These are phyloP conservation scores for Nasonia vitripennis DNA, from an alignment of 1,140 invertebrate species.

Conservation along the genomic window DNA sequence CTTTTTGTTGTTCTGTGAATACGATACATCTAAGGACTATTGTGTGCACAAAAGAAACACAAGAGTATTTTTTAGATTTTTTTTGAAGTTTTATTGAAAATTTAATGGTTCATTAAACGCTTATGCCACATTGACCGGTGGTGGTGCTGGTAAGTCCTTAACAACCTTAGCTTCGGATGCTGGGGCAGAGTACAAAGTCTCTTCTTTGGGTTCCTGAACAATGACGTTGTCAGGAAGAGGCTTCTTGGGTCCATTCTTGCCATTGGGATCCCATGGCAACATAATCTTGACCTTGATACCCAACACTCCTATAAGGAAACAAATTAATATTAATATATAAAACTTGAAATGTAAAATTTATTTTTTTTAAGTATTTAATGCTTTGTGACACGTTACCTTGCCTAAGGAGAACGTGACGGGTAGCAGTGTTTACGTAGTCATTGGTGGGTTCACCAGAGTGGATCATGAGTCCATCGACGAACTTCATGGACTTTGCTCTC, in stretches of 20 bases:
- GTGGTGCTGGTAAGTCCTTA: constrained; percentile 57
- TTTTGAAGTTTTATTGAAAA: constrained; percentile 48
- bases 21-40: not conserved
- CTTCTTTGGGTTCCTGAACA: constrained; percentile 96
- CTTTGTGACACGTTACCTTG: constrained; percentile 81
- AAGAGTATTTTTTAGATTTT: constrained; percentile 37
- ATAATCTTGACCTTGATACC: constrained; percentile 99
- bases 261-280: constrained; percentile 97
- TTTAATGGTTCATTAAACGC: constrained; percentile 17
- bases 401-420: constrained; percentile 96
- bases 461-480: constrained; percentile 99
- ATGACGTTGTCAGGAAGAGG: constrained; percentile 97
- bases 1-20: too few relatives aligned
- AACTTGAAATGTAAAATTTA: not conserved
- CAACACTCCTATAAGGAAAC: constrained; percentile 76
- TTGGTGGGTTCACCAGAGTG: constrained; percentile 99
- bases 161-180: constrained; percentile 79
- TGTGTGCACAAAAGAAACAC: constrained; percentile 27
- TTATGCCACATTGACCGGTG: constrained; percentile 55
- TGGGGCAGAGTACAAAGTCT: constrained; percentile 79
- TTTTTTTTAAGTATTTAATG: not conserved
- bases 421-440: constrained; percentile 98
- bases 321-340: constrained; percentile 5
- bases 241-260: constrained; percentile 97
- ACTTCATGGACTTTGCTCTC: constrained; percentile 99